Evolutionary conservation across 2,113 vertebrate species (phyloP).

Genomic region (Euleptes europaea): DNA sequence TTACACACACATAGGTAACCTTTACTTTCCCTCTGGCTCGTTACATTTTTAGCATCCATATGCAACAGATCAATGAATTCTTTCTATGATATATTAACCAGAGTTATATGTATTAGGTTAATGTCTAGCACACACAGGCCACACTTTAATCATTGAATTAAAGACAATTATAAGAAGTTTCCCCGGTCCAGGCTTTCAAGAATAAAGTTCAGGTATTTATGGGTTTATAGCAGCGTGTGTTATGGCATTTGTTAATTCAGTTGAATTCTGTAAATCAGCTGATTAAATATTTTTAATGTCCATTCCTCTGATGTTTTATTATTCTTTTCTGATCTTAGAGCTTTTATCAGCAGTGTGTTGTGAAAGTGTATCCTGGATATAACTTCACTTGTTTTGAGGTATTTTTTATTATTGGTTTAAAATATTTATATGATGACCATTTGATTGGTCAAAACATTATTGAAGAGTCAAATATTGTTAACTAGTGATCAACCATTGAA

Average conservation of each 20-base stretch:
- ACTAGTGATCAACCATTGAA: background rate
- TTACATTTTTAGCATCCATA: constrained; percentile 15
- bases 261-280: background rate
- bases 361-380: background rate
- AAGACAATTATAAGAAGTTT: background rate
- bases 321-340: background rate
- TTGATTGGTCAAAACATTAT: background rate
- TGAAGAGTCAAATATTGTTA: background rate
- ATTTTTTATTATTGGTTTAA: background rate
- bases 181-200: background rate
- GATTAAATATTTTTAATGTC: background rate
- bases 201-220: background rate
- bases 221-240: background rate
- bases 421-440: background rate
- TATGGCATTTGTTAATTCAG: background rate
- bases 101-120: constrained; percentile 8
- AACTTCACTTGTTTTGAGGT: background rate
- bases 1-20: too few species aligned
- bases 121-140: background rate
- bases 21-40: constrained; percentile 28
- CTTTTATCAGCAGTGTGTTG: background rate
- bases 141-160: background rate
- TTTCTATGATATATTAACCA: fast-evolving
- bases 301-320: background rate
- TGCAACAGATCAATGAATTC: background rate